These are phyloP conservation scores for Sebastes reedi DNA, from an alignment of 2,797 vertebrate species.

Conservation along the genomic window DNA sequence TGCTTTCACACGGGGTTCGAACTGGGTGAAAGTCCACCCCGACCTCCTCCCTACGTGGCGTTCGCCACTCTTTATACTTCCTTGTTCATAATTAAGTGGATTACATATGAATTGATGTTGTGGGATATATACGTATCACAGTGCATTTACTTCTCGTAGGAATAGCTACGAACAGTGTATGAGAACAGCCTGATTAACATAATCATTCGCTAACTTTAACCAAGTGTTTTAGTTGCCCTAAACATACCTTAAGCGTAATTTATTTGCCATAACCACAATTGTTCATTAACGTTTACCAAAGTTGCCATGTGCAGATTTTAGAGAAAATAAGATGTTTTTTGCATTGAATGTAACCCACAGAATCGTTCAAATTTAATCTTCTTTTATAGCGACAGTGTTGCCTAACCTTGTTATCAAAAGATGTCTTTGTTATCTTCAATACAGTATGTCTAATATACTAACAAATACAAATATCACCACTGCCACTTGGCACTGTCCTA, in stretches of 20 bases:
- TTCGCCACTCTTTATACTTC: too few species aligned
- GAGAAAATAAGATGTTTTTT: too few species aligned
- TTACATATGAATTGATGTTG: too few species aligned
- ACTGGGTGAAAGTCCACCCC: too few species aligned
- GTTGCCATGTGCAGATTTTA: not conserved
- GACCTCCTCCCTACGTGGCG: too few species aligned
- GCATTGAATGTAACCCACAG: not conserved
- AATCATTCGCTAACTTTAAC: not conserved
- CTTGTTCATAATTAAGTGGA: too few species aligned
- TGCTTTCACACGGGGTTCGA: too few species aligned
- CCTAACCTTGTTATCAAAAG: not conserved
- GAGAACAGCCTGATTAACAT: not conserved
- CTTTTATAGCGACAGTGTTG: not conserved
- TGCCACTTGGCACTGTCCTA: too few species aligned
- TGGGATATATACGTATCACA: too few species aligned
- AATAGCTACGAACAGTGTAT: too few species aligned
- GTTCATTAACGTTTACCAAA: not conserved
- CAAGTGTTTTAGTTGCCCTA: not conserved
- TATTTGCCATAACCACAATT: not conserved
- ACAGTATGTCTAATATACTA: not conserved
- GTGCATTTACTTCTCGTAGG: too few species aligned
- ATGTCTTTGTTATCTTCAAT: not conserved
- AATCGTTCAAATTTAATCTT: not conserved
- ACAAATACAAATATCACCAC: not conserved
- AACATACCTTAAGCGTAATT: not conserved